These are phyloP conservation scores for Ctenopoma kingsleyae DNA, from an alignment of 2,797 vertebrate species.

Conservation along the genomic window DNA sequence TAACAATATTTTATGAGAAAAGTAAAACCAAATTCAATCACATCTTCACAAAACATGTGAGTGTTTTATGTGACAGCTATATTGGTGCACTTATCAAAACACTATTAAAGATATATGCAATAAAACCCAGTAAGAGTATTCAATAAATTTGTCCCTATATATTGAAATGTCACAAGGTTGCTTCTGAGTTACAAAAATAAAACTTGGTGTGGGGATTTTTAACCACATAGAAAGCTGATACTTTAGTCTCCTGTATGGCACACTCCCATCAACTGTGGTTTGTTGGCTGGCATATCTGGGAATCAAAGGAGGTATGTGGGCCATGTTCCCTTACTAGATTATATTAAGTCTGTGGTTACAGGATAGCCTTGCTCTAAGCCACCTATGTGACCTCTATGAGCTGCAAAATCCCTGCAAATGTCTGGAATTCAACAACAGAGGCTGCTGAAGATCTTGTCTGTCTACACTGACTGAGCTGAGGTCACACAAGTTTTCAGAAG, in stretches of 20 bases:
- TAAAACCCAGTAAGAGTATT: constrained; percentile 34
- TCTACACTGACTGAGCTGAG: constrained; percentile 51
- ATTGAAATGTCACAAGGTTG: constrained; percentile 68
- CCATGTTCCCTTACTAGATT: constrained; percentile 73
- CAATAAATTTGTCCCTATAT: constrained; percentile 16
- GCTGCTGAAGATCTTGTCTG: constrained; percentile 40
- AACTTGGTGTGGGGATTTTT: constrained; percentile 57
- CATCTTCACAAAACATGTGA: background rate
- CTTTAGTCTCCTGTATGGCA: constrained; percentile 55
- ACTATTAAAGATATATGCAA: constrained; percentile 44
- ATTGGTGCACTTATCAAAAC: constrained; percentile 48
- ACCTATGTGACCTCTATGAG: constrained; percentile 67
- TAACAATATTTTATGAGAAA: background rate
- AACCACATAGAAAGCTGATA: constrained; percentile 68
- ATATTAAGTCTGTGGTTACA: constrained; percentile 78
- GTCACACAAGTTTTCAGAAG: constrained; percentile 29
- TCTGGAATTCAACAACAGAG: constrained; percentile 62
- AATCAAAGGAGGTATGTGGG: constrained; percentile 78
- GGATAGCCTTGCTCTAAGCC: constrained; percentile 72
- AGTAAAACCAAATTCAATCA: background rate
- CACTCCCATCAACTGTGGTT: constrained; percentile 65
- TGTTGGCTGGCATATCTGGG: constrained; percentile 61
- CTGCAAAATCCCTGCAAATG: constrained; percentile 74
- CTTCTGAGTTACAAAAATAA: constrained; percentile 72
- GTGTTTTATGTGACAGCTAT: constrained; percentile 25